These are phyloP conservation scores for Merluccius polli DNA, from an alignment of 2,797 vertebrate genomes.

Conservation along the genomic window DNA sequence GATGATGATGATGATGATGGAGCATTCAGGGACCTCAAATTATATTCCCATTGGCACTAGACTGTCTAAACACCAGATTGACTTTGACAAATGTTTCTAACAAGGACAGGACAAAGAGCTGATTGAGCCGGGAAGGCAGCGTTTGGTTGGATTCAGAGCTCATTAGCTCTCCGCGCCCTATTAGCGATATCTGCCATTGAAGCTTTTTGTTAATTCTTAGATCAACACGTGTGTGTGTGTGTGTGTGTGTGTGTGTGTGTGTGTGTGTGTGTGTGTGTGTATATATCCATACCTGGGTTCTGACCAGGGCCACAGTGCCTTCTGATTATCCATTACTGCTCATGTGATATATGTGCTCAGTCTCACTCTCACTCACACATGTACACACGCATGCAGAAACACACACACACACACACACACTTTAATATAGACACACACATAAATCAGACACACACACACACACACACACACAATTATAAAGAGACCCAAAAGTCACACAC, in stretches of 20 bases:
- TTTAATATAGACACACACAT: not conserved
- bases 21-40: conserved; percentile 53
- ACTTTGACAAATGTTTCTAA: conserved; percentile 44
- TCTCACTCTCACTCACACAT: not conserved
- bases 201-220: not conserved
- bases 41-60: conserved; percentile 32
- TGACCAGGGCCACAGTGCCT: not conserved
- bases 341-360: not conserved
- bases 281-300: not conserved
- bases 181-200: conserved; percentile 7
- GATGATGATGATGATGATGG: conserved; percentile 47
- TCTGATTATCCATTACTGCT: conserved; percentile 11
- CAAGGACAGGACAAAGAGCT: conserved; percentile 42
- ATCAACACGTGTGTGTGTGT: conserved; percentile 13
- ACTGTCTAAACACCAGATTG: conserved; percentile 49
- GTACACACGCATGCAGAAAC: not conserved
- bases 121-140: conserved; percentile 36
- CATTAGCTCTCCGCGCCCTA: conserved; percentile 12
- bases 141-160: conserved; percentile 24
- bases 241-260: too few species aligned
- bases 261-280: too few species aligned
- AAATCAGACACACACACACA: conserved; percentile 5
- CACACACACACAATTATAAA: conserved; percentile 9
- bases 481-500: not conserved
- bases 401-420: conserved; percentile 18